A percentile compares a stretch with the other conserved stretches of the same genome.
These are phyloP conservation scores for Anorthoa munda DNA, from an alignment of 2,888 invertebrate genomes.

Conservation along the genomic window DNA sequence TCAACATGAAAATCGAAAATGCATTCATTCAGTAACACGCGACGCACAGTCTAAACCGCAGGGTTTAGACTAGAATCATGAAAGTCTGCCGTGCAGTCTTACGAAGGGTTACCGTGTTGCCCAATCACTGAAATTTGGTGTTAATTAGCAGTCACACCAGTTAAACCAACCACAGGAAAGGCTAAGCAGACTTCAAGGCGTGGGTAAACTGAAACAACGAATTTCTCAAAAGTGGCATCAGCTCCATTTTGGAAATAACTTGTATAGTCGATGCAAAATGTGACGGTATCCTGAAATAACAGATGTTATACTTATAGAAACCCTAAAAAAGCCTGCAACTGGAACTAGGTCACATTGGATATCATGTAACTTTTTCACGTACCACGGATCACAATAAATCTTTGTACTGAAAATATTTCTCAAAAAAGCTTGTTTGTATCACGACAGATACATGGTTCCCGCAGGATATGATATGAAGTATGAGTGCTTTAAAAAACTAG, in stretches of 20 bases:
- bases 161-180: background rate
- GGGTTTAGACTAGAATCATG: too few relatives aligned
- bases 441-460: constrained; percentile 31
- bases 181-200: too few relatives aligned
- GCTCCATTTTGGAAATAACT: background rate
- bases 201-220: background rate
- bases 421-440: constrained; percentile 21
- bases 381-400: constrained; percentile 39
- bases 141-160: background rate
- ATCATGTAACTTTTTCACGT: constrained; percentile 41
- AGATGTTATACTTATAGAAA: constrained; percentile 10
- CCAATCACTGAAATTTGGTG: background rate
- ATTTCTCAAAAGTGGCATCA: background rate
- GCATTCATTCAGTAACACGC: too few relatives aligned
- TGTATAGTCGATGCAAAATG: background rate
- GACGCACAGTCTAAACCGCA: too few relatives aligned
- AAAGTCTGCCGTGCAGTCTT: background rate
- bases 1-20: background rate
- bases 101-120: background rate
- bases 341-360: constrained; percentile 39
- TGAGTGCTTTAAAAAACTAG: background rate
- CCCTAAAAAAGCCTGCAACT: background rate
- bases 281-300: background rate
- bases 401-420: constrained; percentile 34
- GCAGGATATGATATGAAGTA: constrained; percentile 11